phyloP scores from a whole-genome alignment of 30 jellyfish, hydroid and myxozoan genomes.

The Aurelia aurita complex sp. Pacific region DNA sequence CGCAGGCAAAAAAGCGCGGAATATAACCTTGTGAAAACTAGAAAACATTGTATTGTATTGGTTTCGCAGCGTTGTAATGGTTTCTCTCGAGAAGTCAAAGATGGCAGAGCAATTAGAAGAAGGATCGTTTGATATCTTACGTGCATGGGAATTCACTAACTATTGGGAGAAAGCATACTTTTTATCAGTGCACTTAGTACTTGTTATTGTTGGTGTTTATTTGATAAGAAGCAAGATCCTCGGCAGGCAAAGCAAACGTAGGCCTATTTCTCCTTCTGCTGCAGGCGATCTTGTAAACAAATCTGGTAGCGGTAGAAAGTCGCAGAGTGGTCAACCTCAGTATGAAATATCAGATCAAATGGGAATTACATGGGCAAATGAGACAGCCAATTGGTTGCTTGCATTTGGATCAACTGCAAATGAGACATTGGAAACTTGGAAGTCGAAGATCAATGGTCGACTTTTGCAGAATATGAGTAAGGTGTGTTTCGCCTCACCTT shows the following conservation, averaged over 20 bases:
- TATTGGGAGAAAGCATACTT: constrained; percentile 36
- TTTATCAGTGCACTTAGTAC: constrained; percentile 19
- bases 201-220: constrained; percentile 35
- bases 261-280: not conserved
- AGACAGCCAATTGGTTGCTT: constrained; percentile 29
- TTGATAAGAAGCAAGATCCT: constrained; percentile 13
- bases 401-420: not conserved
- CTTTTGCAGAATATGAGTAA: constrained; percentile 8
- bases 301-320: not conserved
- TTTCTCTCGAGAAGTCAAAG: constrained; percentile 5
- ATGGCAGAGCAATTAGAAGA: constrained; percentile 38
- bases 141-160: constrained; percentile 48
- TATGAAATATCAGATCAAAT: not conserved
- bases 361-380: constrained; percentile 36
- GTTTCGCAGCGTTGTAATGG: not conserved
- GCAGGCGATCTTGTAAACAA: constrained; percentile 5
- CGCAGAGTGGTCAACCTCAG: not conserved
- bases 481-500: constrained; percentile 1
- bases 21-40: not conserved
- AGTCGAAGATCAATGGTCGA: constrained; percentile 44
- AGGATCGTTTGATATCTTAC: constrained; percentile 23
- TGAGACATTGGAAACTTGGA: constrained; percentile 36
- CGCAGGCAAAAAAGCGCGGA: constrained; percentile 6
- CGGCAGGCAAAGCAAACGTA: not conserved
- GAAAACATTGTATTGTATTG: not conserved